Base-by-base conservation (phyloP, 2,797 vertebrate genomes). In the Pygocentrus nattereri region DNA sequence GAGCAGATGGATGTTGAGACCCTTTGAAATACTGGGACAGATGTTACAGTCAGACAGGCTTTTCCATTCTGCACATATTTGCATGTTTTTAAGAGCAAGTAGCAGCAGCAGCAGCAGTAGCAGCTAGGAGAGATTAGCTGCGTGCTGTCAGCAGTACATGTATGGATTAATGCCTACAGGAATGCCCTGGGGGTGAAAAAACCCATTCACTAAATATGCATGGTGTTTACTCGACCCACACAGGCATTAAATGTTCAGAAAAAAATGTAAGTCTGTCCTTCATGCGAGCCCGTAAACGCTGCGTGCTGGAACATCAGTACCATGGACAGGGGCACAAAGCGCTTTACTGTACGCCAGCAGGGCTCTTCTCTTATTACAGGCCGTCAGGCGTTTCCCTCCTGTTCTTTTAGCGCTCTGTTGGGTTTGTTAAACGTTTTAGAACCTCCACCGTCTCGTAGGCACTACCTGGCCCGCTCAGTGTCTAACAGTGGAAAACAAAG, bases 301-400 rank as follows among this genome's bases (percentile, higher is more conserved):
- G 44, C 5, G 21, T 38, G 12, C 30, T 85, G 82, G 79, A 83
- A 64, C 69, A 93, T 86, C 92, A 95, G 93, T 19, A 94, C 93
- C 94, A 91, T 84, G 93, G 93, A 95, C 92, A 95, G 93, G 80
- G 65, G 72, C 88, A 87, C 61, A 74, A 27, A 75, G 58, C 56
- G 10, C 0, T 19, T 64, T 30, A 15, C 72, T 74, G 27, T 7
- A 31, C 15, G 3, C 61, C 61, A 58, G 56, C 74, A 27, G 38
- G 19, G 56, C 38, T 4, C 50, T 19, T 23, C 59, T 30, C 13
- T 30, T 13, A 0, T 58, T 3, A 25, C n/a, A n/a, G 59, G 5
- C 15, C 27, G 18, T 62, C 4, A 30, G 1, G 13, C 0, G 4
- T 13, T 7, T 62, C 7, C 58, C n/a, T 23, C 25, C 58, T 2